These are phyloP conservation scores for Horisme vitalbata DNA, from an alignment of 2,888 invertebrate species.

Conservation along the genomic window DNA sequence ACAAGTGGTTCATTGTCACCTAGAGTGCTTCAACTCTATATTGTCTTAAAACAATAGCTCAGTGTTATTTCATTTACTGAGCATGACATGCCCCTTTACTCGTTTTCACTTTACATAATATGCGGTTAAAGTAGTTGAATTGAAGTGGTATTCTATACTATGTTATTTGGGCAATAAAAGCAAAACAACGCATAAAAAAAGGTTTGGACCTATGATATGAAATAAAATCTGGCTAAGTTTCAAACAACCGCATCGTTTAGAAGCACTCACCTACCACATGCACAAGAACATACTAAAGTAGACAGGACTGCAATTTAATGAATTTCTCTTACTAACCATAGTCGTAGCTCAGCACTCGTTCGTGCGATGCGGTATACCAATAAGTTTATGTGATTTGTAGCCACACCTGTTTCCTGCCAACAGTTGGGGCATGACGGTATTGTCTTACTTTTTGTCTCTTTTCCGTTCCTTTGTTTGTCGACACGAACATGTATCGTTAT, in stretches of 20 bases:
- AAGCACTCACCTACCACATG: no score
- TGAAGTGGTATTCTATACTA: no score
- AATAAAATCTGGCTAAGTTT: no score
- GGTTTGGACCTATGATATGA: no score
- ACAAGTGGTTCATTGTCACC: conserved; percentile 20
- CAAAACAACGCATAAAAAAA: no score
- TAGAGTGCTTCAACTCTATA: conserved; percentile 20
- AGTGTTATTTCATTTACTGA: conserved; percentile 7
- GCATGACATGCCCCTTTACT: conserved; percentile 8
- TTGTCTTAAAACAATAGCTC: conserved; percentile 20
- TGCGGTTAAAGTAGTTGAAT: conserved; percentile 16
- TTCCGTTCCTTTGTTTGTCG: conserved; percentile 52
- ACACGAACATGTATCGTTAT: conserved; percentile 13
- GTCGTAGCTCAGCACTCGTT: conserved; percentile 3
- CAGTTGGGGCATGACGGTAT: conserved; percentile 52
- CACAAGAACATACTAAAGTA: no score
- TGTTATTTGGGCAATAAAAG: no score
- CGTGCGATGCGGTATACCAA: conserved; percentile 23
- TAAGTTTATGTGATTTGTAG: conserved; percentile 28
- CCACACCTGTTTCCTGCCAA: conserved; percentile 57
- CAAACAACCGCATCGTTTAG: no score
- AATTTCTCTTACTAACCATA: no score
- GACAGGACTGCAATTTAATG: no score
- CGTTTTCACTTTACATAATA: conserved; percentile 14
- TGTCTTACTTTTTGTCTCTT: conserved; percentile 57